These are phyloP conservation scores for Tanypteryx hageni DNA, from an alignment of 2,888 invertebrate genomes.

Conservation along the genomic window DNA sequence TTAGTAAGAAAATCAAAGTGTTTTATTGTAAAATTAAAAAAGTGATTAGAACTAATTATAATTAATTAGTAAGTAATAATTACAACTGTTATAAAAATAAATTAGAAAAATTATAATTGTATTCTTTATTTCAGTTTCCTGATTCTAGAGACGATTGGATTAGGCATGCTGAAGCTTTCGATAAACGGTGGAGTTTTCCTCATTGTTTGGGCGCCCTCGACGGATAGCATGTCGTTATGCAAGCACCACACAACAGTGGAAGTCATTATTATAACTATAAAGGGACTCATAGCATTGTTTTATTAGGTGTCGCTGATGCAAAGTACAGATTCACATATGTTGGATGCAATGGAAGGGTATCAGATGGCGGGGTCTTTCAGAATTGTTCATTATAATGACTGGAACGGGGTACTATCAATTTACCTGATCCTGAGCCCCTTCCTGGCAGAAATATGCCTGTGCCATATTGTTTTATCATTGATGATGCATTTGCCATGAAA, in stretches of 20 bases:
- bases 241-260: conserved; percentile 68
- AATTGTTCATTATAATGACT: conserved; percentile 67
- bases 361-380: conserved; percentile 70
- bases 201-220: conserved; percentile 70
- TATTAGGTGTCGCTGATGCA: conserved; percentile 69
- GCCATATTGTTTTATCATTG: too few species aligned
- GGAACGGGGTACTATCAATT: too few species aligned
- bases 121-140: conserved; percentile 67
- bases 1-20: too few species aligned
- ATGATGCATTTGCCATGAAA: conserved; percentile 71
- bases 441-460: too few species aligned
- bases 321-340: conserved; percentile 69
- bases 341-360: conserved; percentile 69
- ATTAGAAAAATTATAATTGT: too few species aligned
- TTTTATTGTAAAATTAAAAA: too few species aligned
- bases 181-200: conserved; percentile 69
- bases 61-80: too few species aligned
- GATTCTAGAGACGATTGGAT: conserved; percentile 67
- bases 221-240: conserved; percentile 70
- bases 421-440: too few species aligned
- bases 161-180: conserved; percentile 66
- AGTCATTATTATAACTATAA: conserved; percentile 70
- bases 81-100: too few species aligned
- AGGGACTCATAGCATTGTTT: conserved; percentile 69
- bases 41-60: too few species aligned